Base-by-base conservation (phyloP, 1,140 invertebrate species). In the Vollenhovia emeryi region DNA sequence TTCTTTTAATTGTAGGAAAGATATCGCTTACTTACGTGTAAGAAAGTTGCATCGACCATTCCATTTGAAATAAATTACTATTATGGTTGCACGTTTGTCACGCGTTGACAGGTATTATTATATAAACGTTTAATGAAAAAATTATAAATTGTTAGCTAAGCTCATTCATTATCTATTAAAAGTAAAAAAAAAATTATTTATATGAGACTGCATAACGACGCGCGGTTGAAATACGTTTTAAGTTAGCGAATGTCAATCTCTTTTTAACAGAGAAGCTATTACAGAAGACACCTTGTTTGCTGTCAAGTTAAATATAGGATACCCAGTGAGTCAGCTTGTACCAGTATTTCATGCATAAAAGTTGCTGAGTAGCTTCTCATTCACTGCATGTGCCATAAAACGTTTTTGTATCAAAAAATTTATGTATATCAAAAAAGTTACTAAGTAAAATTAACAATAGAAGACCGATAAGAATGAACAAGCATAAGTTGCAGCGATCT, bases 281-380 rank as follows among this genome's bases (percentile, higher is more conserved):
- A n/a, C 27, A 66, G 60, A 66, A 79, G 75, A 79, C 52, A 75
- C 21, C 8, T 33, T 78, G 75, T 79, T 50, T 33, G 30, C 75
- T 79, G 59, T 79, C 59, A 50, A 66, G 60, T 50, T 79, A 79
- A 79, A 66, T 79, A 79, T 79, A 79, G 60, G 43, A 66, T 64
- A 50, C 40, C n/a, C 59, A 79, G 52, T 79, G 75, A 64, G 59
- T 79, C 75, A 79, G 75, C 43, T 30, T n/a, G 45, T 50, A 50
- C 11, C n/a, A 50, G 43, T 66, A 66, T 50, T 64, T 50, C 75
- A 50, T 64, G 74, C 57, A 78, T 66, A 66, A 59, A 78, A 79
- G 43, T 79, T n/a, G 59, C 59, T 50, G 40, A 33, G 60, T 50
- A 50, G 43, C 59, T 79, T 48, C 60, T 79, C 43, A 36, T 50